phyloP scores from a whole-genome alignment of 1,140 invertebrate species.

The Drosophila pandora region DNA sequence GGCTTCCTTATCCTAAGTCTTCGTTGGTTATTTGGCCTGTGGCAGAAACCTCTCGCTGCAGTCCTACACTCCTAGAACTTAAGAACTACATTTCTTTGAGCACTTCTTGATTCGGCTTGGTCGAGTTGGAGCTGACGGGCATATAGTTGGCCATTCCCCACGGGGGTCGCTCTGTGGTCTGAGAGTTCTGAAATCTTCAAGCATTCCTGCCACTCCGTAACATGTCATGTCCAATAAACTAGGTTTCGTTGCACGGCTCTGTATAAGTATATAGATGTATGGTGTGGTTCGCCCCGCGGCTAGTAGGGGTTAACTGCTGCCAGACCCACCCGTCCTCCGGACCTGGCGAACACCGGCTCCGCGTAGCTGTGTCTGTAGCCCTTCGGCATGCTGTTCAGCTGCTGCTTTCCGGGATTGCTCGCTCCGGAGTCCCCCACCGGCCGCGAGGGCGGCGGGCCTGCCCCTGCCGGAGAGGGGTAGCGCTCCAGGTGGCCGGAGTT shows the following conservation, averaged over 20 bases:
- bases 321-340: constrained; percentile 77
- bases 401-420: constrained; percentile 50
- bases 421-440: constrained; percentile 12
- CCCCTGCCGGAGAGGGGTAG: constrained; percentile 61
- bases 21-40: neutral
- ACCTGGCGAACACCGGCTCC: constrained; percentile 83
- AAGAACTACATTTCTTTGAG: neutral
- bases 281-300: neutral
- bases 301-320: constrained; percentile 82
- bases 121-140: neutral
- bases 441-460: constrained; percentile 39
- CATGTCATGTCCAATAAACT: constrained; percentile 32
- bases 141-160: neutral
- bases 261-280: neutral
- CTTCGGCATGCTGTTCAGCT: constrained; percentile 69
- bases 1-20: constrained; percentile 20
- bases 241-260: constrained; percentile 55
- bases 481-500: constrained; percentile 44
- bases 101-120: neutral
- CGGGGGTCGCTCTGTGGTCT: neutral
- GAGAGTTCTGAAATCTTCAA: neutral
- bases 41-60: constrained; percentile 5
- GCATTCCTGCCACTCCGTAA: neutral
- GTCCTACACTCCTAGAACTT: too few relatives aligned
- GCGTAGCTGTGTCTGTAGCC: constrained; percentile 86